These are phyloP conservation scores for Steatocranus sp. DNA, from an alignment of 2,797 vertebrate species.

Conservation along the genomic window DNA sequence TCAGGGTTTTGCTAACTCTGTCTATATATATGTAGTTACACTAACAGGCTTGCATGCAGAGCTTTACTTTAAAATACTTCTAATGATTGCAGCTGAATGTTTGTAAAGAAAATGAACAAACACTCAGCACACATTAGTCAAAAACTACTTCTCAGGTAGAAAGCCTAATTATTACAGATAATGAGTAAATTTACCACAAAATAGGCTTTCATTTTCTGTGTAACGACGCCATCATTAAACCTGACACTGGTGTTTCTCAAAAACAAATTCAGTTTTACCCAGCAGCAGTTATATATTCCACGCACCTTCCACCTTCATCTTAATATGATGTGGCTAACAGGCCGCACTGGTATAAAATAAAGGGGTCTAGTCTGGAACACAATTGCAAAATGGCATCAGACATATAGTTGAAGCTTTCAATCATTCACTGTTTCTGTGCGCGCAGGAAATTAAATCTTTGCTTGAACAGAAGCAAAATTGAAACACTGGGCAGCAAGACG, in stretches of 20 bases:
- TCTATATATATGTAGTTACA: background rate
- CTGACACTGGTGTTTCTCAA: background rate
- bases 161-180: background rate
- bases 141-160: background rate
- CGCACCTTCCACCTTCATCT: background rate
- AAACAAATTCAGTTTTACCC: background rate
- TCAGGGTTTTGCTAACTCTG: background rate
- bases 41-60: background rate
- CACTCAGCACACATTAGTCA: background rate
- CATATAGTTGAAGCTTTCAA: background rate
- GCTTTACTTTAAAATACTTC: background rate
- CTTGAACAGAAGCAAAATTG: background rate
- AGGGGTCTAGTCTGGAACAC: background rate
- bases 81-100: background rate
- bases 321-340: background rate
- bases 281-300: background rate
- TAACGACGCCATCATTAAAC: background rate
- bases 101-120: background rate
- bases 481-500: background rate
- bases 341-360: background rate
- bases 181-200: background rate
- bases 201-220: rapidly evolving
- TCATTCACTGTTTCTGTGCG: background rate
- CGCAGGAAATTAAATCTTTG: background rate
- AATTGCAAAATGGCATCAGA: background rate